Percentiles rank a stretch among this genome's conserved stretches.
Conservation (phyloP, 1,140 invertebrate genomes). For the Caerostris darwini region DNA sequence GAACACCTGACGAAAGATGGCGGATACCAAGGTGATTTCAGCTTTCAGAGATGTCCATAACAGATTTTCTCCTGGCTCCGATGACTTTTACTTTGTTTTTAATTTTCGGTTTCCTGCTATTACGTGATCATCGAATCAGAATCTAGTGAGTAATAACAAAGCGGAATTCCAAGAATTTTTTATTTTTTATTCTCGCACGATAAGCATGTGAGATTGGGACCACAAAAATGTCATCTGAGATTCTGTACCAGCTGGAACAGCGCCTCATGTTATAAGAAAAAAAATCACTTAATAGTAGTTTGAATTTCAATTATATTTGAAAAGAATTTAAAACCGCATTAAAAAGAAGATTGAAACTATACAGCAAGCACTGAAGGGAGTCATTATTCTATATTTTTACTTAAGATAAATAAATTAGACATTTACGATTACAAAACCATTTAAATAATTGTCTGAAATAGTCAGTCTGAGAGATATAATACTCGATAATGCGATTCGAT, state of each 20-base stretch:
- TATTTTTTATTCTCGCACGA: background rate
- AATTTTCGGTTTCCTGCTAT: constrained; percentile 21
- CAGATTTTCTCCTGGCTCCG: background rate
- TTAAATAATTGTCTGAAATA: no score
- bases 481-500: no score
- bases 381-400: no score
- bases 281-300: background rate
- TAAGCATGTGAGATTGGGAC: background rate
- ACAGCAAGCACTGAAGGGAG: background rate
- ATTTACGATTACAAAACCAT: no score
- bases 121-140: constrained; percentile 31
- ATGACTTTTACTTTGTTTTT: constrained; percentile 3
- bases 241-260: background rate
- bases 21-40: background rate
- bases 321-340: background rate
- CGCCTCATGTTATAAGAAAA: background rate
- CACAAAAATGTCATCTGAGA: constrained; percentile 13
- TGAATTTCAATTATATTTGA: constrained; percentile 23
- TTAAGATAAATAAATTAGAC: no score
- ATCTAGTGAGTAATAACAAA: constrained; percentile 15
- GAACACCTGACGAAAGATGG: constrained; percentile 35
- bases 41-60: constrained; percentile 29
- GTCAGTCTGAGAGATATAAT: no score
- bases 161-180: constrained; percentile 9
- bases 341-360: background rate